Conservation (phyloP, 2,113 vertebrate species). For the Engraulis encrasicolus region DNA sequence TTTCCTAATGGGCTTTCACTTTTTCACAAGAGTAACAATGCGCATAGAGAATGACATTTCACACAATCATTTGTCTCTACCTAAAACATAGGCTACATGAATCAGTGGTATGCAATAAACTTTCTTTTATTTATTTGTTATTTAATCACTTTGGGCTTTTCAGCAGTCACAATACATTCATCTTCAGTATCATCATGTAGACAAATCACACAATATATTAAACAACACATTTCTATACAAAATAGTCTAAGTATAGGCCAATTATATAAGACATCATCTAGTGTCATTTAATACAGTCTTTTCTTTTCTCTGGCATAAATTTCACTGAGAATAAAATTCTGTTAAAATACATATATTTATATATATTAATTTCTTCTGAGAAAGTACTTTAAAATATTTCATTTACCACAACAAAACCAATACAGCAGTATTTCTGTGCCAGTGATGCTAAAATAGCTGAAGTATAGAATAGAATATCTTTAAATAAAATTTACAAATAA, state of each 20-base stretch:
- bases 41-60: no score
- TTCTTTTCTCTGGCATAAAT: slow-evolving; percentile 61
- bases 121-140: slow-evolving; percentile 61
- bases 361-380: slow-evolving; percentile 66
- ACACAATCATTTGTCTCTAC: no score
- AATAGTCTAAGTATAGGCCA: slow-evolving; percentile 63
- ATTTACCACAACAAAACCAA: slow-evolving; percentile 72
- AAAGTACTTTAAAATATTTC: slow-evolving; percentile 75
- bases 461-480: slow-evolving; percentile 38
- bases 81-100: no score
- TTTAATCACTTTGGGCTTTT: slow-evolving; percentile 63
- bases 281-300: slow-evolving; percentile 57
- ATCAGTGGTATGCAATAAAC: slow-evolving; percentile 2
- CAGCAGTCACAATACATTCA: slow-evolving; percentile 76
- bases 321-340: slow-evolving; percentile 70
- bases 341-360: slow-evolving; percentile 75
- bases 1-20: no score
- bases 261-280: slow-evolving; percentile 72
- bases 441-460: slow-evolving; percentile 48
- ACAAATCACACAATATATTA: slow-evolving; percentile 72
- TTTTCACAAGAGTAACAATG: no score
- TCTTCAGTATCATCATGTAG: slow-evolving; percentile 65
- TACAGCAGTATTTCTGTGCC: slow-evolving; percentile 62
- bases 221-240: slow-evolving; percentile 76
- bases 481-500: slow-evolving; percentile 27